These are phyloP conservation scores for Chrysolina haemoptera DNA, from an alignment of 2,888 invertebrate species.

Conservation along the genomic window DNA sequence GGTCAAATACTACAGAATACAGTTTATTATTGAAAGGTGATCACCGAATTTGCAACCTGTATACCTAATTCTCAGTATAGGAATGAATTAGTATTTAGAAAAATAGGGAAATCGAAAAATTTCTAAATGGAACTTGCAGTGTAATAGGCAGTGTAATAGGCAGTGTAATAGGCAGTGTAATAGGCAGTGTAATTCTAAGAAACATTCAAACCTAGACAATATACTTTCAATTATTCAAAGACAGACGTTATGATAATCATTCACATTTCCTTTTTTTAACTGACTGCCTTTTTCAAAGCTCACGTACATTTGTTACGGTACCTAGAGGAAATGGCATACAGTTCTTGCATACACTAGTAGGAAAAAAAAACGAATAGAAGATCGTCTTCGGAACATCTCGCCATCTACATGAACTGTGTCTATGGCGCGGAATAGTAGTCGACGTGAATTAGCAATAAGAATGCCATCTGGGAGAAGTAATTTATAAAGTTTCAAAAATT, in stretches of 20 bases:
- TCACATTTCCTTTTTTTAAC: slow-evolving; percentile 16
- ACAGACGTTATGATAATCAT: slow-evolving; percentile 6
- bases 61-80: too few species aligned
- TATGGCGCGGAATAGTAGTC: slow-evolving; percentile 37
- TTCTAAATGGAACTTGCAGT: too few species aligned
- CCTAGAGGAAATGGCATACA: slow-evolving; percentile 36
- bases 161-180: background rate
- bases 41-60: too few species aligned
- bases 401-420: slow-evolving; percentile 8
- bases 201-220: background rate
- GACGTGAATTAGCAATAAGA: too few species aligned
- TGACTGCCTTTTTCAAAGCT: slow-evolving; percentile 30
- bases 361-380: slow-evolving; percentile 28
- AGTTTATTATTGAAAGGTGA: too few species aligned
- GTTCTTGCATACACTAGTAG: slow-evolving; percentile 38
- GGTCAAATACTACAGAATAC: too few species aligned
- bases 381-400: slow-evolving; percentile 34
- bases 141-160: background rate
- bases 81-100: too few species aligned
- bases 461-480: too few species aligned
- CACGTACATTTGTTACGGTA: slow-evolving; percentile 34
- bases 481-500: too few species aligned
- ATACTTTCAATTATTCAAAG: slow-evolving; percentile 21
- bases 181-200: background rate
- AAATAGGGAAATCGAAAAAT: too few species aligned